Evolutionary conservation across 2,113 vertebrate species (phyloP).

Genomic region (Myiopsitta monachus): DNA sequence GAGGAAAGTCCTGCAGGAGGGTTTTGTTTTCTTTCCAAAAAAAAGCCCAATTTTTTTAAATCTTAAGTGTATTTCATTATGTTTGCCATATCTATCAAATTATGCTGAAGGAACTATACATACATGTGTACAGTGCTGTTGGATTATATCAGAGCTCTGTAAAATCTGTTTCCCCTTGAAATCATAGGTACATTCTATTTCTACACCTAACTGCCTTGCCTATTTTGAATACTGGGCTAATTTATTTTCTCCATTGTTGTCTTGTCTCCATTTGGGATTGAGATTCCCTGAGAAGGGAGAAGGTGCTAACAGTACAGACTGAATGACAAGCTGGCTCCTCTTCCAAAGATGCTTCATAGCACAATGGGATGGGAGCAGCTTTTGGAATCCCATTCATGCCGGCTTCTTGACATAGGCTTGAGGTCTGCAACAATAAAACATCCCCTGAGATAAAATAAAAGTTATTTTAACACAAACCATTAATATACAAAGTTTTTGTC

Average conservation of each 20-base stretch:
- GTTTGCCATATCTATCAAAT: background rate
- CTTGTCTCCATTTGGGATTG: constrained; percentile 13
- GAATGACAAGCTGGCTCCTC: constrained; percentile 26
- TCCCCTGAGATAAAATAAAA: constrained; percentile 3
- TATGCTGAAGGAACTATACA: background rate
- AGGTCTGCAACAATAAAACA: background rate
- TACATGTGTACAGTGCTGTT: background rate
- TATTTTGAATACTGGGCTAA: background rate
- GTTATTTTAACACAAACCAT: constrained; percentile 16
- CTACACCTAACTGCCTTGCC: background rate
- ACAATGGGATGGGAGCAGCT: constrained; percentile 16
- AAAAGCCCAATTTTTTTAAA: background rate
- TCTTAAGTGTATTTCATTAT: background rate
- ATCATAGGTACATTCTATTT: background rate
- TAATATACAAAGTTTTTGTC: background rate
- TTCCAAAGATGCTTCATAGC: constrained; percentile 30
- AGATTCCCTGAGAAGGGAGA: background rate
- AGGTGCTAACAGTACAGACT: background rate
- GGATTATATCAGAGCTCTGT: background rate
- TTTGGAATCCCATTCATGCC: constrained; percentile 40
- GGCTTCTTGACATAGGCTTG: constrained; percentile 26
- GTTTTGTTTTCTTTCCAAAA: background rate
- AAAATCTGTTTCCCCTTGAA: background rate
- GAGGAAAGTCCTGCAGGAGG: background rate
- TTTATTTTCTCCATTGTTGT: background rate